Evolutionary conservation across 2,797 vertebrate species (phyloP).

Genomic region (Zalophus californianus): DNA sequence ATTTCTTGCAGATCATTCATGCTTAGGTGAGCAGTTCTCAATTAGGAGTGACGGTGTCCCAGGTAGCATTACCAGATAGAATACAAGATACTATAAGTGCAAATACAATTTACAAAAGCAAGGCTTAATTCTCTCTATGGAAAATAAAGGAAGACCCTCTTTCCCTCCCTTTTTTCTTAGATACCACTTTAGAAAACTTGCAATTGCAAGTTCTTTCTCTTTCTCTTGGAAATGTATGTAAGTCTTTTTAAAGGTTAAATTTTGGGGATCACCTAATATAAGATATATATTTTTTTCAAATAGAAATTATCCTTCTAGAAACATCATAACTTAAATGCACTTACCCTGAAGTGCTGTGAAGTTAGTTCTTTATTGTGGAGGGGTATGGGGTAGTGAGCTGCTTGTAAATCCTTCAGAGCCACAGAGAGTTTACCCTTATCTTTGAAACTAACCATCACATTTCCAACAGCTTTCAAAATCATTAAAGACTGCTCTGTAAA

Average conservation of each 20-base stretch:
- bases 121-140: not conserved
- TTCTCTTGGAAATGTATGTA: not conserved
- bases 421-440: constrained; percentile 84
- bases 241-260: not conserved
- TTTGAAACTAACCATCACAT: constrained; percentile 89
- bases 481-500: constrained; percentile 90
- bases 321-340: accelerated
- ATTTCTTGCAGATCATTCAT: not conserved
- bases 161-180: not conserved
- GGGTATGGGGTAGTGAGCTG: constrained; percentile 86
- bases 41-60: not conserved
- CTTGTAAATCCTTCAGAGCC: constrained; percentile 87
- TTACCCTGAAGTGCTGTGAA: constrained; percentile 89
- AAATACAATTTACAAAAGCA: not conserved
- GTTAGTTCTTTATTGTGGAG: constrained; percentile 74
- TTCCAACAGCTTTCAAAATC: constrained; percentile 91
- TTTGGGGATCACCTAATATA: not conserved
- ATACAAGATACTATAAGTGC: not conserved
- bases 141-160: not conserved
- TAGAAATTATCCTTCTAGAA: not conserved
- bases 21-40: not conserved
- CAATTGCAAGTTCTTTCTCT: not conserved
- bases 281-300: not conserved
- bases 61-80: not conserved
- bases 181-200: not conserved